phyloP scores from a whole-genome alignment of 2,888 invertebrate species.

The Phortica magna region DNA sequence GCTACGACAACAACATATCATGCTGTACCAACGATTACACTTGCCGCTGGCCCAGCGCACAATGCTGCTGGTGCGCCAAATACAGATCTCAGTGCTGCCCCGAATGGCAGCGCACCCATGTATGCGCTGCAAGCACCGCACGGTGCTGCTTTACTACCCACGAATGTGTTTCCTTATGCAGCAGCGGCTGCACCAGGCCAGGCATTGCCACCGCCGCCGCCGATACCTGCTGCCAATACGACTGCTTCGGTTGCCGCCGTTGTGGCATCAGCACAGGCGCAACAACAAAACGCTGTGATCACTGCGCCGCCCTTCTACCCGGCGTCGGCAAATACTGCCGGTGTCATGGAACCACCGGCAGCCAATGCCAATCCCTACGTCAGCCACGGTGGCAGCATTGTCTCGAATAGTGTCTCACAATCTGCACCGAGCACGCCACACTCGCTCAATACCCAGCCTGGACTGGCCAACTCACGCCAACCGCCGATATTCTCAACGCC shows the following conservation, averaged over 20 bases:
- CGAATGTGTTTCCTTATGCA: conserved; percentile 77
- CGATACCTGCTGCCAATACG: conserved; percentile 62
- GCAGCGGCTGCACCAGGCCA: conserved; percentile 61
- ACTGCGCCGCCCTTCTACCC: conserved; percentile 72
- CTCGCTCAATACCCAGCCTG: conserved; percentile 55
- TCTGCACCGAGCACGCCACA: conserved; percentile 78
- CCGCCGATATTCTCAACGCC: conserved; percentile 77
- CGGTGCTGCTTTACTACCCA: conserved; percentile 73
- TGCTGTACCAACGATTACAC: conserved; percentile 70
- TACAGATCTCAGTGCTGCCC: conserved; percentile 67
- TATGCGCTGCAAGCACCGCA: conserved; percentile 77
- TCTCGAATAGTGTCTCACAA: conserved; percentile 66
- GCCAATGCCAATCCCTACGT: conserved; percentile 38
- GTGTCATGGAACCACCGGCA: conserved; percentile 56
- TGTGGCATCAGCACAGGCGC: conserved; percentile 57
- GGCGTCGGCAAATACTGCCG: conserved; percentile 58
- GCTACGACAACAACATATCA: conserved; percentile 74
- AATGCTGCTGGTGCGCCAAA: conserved; percentile 59
- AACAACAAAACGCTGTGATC: conserved; percentile 75
- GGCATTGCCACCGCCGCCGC: conserved; percentile 53
- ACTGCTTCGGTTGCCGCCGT: conserved; percentile 36
- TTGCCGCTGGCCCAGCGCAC: conserved; percentile 60
- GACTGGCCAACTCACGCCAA: conserved; percentile 61
- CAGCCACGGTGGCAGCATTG: conserved; percentile 21
- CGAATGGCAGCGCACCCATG: conserved; percentile 70